Conservation (phyloP, 2,113 vertebrate genomes). For the Hydropotes inermis region DNA sequence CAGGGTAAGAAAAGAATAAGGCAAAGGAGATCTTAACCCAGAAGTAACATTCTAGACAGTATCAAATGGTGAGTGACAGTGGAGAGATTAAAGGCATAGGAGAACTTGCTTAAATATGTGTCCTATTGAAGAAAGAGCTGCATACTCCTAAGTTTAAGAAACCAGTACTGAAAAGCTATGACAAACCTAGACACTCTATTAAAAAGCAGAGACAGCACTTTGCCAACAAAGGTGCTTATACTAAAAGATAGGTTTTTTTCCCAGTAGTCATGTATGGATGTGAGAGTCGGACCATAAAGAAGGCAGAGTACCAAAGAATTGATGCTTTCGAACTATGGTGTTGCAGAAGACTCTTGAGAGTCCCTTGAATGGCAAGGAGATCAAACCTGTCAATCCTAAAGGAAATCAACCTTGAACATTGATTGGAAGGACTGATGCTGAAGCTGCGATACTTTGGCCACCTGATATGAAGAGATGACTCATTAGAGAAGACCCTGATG, state of each 20-base stretch:
- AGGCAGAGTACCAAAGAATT: not conserved
- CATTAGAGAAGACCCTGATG: too few species aligned
- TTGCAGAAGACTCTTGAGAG: not conserved
- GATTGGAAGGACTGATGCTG: not conserved
- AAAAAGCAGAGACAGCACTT: not conserved
- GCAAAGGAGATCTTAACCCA: not conserved
- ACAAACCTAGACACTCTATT: not conserved
- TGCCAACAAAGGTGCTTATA: not conserved
- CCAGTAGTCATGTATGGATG: not conserved
- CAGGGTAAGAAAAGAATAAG: not conserved
- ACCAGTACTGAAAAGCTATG: not conserved
- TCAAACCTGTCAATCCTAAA: not conserved
- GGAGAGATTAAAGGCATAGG: not conserved
- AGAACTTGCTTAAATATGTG: not conserved
- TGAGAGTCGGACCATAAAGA: not conserved
- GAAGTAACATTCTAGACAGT: not conserved
- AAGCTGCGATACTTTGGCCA: too few species aligned
- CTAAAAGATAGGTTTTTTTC: not conserved
- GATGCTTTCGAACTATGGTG: accelerated
- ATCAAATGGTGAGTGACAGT: not conserved
- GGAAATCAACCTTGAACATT: not conserved
- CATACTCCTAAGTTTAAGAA: not conserved
- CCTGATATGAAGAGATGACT: too few species aligned
- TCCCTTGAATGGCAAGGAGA: not conserved
- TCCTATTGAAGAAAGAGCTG: not conserved